Conservation (phyloP, 2,113 vertebrate species). For the Crotophaga sulcirostris region DNA sequence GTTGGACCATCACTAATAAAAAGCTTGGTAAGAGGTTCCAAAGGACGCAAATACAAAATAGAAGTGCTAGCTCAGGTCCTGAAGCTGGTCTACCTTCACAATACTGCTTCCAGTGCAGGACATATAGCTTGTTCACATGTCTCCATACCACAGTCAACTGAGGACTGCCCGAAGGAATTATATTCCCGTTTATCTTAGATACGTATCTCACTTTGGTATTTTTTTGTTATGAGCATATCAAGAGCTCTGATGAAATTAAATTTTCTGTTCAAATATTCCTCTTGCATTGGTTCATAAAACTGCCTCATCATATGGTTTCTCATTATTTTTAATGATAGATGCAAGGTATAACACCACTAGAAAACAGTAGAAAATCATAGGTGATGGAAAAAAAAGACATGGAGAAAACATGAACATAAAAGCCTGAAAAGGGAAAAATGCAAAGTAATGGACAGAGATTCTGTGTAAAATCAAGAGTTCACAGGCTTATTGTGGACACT, state of each 20-base stretch:
- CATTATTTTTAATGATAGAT: background rate
- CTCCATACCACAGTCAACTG: background rate
- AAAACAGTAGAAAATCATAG: background rate
- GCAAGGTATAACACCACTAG: background rate
- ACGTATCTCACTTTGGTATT: background rate
- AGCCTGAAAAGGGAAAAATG: background rate
- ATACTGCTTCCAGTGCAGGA: background rate
- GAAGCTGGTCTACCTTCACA: background rate
- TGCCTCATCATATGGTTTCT: background rate
- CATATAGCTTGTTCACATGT: accelerated
- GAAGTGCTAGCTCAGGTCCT: background rate
- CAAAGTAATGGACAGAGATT: background rate
- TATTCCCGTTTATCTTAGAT: background rate
- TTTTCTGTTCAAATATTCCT: background rate
- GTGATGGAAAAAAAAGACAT: background rate
- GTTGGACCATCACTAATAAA: background rate
- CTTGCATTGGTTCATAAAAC: background rate
- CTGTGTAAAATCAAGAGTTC: background rate
- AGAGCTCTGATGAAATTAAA: background rate
- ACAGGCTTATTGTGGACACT: background rate
- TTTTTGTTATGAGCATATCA: too few relatives aligned
- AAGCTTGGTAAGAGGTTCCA: background rate
- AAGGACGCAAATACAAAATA: background rate
- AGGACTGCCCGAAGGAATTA: background rate
- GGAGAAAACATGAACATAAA: background rate